phyloP scores from a whole-genome alignment of 1,140 invertebrate genomes.

The Propsilocerus akamusi region DNA sequence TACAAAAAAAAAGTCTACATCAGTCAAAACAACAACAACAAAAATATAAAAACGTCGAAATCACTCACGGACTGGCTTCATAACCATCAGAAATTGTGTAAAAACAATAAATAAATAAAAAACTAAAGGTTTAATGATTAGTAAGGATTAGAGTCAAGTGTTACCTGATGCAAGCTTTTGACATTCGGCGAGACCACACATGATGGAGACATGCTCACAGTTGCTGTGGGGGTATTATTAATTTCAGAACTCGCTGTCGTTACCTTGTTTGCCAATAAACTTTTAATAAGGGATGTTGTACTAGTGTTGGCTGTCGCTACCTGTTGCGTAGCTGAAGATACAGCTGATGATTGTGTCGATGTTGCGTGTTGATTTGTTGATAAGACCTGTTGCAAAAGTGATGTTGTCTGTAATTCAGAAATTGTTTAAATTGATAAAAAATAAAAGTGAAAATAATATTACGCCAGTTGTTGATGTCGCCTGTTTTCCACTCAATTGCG shows the following conservation, averaged over 20 bases:
- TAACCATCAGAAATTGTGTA: too few species aligned
- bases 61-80: background rate
- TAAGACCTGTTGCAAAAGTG: conserved; percentile 5
- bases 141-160: conserved; percentile 9
- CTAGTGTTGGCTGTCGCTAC: conserved; percentile 21
- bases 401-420: background rate
- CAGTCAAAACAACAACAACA: too few species aligned
- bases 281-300: conserved; percentile 54
- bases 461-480: background rate
- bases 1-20: too few species aligned
- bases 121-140: conserved; percentile 1
- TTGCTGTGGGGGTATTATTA: conserved; percentile 19
- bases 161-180: conserved; percentile 18
- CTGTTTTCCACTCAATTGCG: background rate
- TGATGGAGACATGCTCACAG: conserved; percentile 8
- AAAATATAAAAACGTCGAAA: background rate
- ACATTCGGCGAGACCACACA: conserved; percentile 27
- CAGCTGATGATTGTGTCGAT: conserved; percentile 9
- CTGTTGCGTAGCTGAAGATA: conserved; percentile 11
- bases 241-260: conserved; percentile 30
- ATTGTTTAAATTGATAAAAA: conserved; percentile 9
- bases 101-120: too few species aligned
- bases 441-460: too few species aligned
- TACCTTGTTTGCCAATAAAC: conserved; percentile 70
- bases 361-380: conserved; percentile 11